These are phyloP conservation scores for Fulmarus glacialis DNA, from an alignment of 2,113 vertebrate genomes.

Conservation along the genomic window DNA sequence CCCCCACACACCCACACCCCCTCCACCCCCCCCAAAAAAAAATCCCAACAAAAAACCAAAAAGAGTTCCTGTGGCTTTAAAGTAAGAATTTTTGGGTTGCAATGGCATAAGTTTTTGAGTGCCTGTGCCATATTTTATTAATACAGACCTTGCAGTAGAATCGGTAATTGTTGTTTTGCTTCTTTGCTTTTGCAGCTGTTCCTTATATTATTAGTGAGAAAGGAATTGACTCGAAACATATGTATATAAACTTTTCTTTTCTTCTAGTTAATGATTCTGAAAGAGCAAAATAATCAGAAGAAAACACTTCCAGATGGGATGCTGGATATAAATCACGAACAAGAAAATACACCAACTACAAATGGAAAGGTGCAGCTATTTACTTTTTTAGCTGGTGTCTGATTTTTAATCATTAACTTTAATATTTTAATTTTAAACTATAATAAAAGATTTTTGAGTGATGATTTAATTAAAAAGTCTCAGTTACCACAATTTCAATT, in stretches of 20 bases:
- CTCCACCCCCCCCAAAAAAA: too few species aligned
- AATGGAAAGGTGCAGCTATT: conserved; percentile 87
- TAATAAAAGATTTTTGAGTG: not conserved
- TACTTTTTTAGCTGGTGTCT: not conserved
- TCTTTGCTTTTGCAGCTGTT: conserved; percentile 13
- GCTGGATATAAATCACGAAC: conserved; percentile 84
- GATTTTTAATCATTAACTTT: not conserved
- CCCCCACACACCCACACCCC: too few species aligned
- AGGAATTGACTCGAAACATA: not conserved
- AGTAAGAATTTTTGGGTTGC: not conserved
- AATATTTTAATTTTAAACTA: not conserved
- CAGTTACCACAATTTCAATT: not conserved
- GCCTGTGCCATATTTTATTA: not conserved
- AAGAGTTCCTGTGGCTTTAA: not conserved
- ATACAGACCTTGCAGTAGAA: not conserved
- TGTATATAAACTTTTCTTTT: conserved; percentile 1
- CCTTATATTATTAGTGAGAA: not conserved
- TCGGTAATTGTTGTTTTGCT: not conserved
- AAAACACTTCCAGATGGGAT: conserved; percentile 84
- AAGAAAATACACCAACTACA: conserved; percentile 83
- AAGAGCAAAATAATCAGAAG: conserved; percentile 92
- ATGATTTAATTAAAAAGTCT: not conserved
- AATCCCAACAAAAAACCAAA: not conserved
- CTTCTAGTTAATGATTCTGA: conserved; percentile 86
- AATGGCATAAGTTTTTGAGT: not conserved